Evolutionary conservation across 2,888 invertebrate species (phyloP), one percentile per base, ranked within the genome.

Genomic region (Mesorhabditis spiculigera): DNA sequence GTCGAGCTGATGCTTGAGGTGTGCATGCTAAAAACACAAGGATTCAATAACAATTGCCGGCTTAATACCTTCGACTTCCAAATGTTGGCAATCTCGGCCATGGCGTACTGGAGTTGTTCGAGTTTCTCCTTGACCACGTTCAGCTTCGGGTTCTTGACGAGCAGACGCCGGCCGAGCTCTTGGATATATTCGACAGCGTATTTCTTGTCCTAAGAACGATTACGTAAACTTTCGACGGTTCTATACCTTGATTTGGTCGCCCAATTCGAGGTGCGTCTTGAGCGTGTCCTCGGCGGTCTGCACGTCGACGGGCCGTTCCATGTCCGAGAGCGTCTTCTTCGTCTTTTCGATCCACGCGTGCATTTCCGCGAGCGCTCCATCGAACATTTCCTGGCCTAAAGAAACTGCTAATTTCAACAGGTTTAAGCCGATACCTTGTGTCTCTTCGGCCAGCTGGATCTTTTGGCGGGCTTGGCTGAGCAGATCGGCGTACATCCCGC

Each of bases 261-360:
- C 90, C 0, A 96, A 88, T 80, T 97, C 97, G 73, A 91, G 91
- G 87, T 97, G 95, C 75, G 93, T 91, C 85, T 97, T 95, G 69
- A 93, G 89, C 50, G 95, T 88, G 65, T 91, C 91, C 84, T 96
- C 94, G 0, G 96, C 97, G 0, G 95, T 94, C 66, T 92, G 93
- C 13, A 96, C 94, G 80, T 87, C 87, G 28, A 78, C 73, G 10
- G 80, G 74, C 58, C 73, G 71, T 6, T 75, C 77, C 43, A 75
- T 75, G 41, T 78, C 78, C 45, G 72, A 41, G 71, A 80, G 71
- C 43, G 71, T 69, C 63, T 78, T 80, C 67, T 74, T 75, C 10
- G 80, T 80, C 68, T 78, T 73, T 65, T 80, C 80, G 10, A 75
- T 73, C 80, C 80, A 80, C 41, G 68, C 70, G 58, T 70, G 71